A percentile compares a stretch with the other conserved stretches of the same genome.
Conservation (phyloP, 2,888 invertebrate species). For the Phasia obesa region DNA sequence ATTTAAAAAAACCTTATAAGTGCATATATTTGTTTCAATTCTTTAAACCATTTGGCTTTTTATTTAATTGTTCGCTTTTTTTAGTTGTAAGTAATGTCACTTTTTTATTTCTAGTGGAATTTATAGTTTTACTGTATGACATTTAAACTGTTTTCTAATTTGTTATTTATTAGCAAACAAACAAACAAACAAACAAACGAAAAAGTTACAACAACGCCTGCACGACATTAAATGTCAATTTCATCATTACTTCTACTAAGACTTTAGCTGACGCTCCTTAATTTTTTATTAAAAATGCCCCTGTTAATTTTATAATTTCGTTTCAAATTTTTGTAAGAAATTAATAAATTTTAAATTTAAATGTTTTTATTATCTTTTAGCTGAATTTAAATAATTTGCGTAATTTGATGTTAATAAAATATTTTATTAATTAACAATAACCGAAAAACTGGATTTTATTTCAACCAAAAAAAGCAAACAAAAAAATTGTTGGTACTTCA, state of each 20-base stretch:
- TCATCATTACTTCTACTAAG: slow-evolving; percentile 49
- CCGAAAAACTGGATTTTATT: slow-evolving; percentile 39
- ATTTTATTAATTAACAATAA: slow-evolving; percentile 27
- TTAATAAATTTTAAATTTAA: not conserved
- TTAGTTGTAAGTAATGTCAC: not conserved
- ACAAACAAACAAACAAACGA: no score
- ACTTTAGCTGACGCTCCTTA: slow-evolving; percentile 47
- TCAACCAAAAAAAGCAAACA: not conserved
- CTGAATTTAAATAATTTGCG: slow-evolving; percentile 36
- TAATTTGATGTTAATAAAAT: slow-evolving; percentile 41
- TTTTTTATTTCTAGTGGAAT: not conserved
- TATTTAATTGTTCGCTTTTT: not conserved
- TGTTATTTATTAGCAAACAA: slow-evolving; percentile 48
- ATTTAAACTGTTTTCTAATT: slow-evolving; percentile 62
- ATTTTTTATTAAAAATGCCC: slow-evolving; percentile 7
- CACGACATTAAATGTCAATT: slow-evolving; percentile 69
- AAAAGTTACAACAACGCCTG: slow-evolving; percentile 35
- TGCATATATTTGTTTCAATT: no score
- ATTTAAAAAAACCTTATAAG: slow-evolving; percentile 12
- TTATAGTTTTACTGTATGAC: slow-evolving; percentile 46
- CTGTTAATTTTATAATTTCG: slow-evolving; percentile 1
- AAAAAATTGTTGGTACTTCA: no score
- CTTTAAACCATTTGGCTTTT: no score
- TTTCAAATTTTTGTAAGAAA: not conserved
- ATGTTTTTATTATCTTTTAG: slow-evolving; percentile 7